Evolutionary conservation across 2,888 invertebrate species (phyloP), one percentile per base, ranked within the genome.

Genomic region (Agelastica alni): DNA sequence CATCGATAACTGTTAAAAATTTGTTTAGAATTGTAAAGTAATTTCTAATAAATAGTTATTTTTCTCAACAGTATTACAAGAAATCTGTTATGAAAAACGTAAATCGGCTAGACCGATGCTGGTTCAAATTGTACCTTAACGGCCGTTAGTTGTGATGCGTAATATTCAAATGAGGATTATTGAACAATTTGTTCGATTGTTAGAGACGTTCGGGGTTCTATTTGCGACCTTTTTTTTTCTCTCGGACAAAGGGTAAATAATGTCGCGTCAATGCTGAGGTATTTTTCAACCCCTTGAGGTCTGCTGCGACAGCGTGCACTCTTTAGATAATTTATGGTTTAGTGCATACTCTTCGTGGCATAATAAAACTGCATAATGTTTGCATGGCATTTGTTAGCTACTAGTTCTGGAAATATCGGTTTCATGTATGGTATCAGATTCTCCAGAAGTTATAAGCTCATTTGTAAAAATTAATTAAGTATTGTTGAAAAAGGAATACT

Each of bases 131-230:
- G 10, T 39, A 39, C 60, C 55, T 60, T 54, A 45, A 52, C 43
- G 56, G 57, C 55, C 59, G 61, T 59, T 60, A 58, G 52, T 54
- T 56, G 18, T 43, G 53, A 48, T 56, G 49, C 53, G 43, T 58
- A n/a, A 63, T 69, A 69, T 69, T 69, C 66, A 69, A 69, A 69
- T 69, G 61, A 66, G 61, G 56, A 65, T 61, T 65, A 68, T 67
- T 67, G 67, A 63, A 65, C 54, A 64, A 63, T 63, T 60, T 60
- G 56, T 55, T 45, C 61, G 59, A 62, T 62, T 63, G 62, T 62
- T 62, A 52, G 48, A 46, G 63, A 61, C 57, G 39, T 44, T 45
- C 52, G 43, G 55, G 58, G 55, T 55, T 44, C 42, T 47, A 53
- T 55, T 58, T 53, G 51, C 41, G 51, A 56, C 56, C 51, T 51